These are phyloP conservation scores for Nyctibius bracteatus DNA, from an alignment of 2,113 vertebrate genomes.

Conservation along the genomic window DNA sequence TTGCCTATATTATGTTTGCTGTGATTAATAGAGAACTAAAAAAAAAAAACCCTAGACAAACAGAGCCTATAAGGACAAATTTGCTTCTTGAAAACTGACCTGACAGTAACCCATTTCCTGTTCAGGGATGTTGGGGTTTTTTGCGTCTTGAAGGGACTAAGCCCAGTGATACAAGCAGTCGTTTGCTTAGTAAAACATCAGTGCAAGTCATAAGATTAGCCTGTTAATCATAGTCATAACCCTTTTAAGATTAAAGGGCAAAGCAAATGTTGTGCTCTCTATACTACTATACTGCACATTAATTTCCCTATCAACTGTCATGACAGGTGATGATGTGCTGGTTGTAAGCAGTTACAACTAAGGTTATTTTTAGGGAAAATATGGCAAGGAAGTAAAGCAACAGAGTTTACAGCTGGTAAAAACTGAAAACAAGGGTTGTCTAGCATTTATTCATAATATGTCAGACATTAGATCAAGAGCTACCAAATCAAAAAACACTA, in stretches of 20 bases:
- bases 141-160: not conserved
- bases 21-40: not conserved
- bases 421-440: not conserved
- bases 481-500: not conserved
- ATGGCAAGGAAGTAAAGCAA: not conserved
- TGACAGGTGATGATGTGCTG: not conserved
- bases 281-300: not conserved
- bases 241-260: not conserved
- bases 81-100: not conserved
- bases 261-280: not conserved
- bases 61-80: not conserved
- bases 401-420: not conserved
- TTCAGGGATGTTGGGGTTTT: rapidly evolving
- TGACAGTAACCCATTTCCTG: not conserved
- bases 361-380: not conserved
- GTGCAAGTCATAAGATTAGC: not conserved
- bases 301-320: not conserved
- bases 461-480: not conserved
- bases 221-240: not conserved
- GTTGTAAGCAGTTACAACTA: not conserved
- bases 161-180: not conserved
- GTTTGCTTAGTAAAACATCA: not conserved
- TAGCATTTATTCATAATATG: not conserved
- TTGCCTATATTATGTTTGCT: not conserved
- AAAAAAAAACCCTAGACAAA: not conserved